A percentile compares a stretch with the other conserved stretches of the same genome.
Conservation (phyloP, 2,888 invertebrate genomes). For the Amblyteles armatorius region DNA sequence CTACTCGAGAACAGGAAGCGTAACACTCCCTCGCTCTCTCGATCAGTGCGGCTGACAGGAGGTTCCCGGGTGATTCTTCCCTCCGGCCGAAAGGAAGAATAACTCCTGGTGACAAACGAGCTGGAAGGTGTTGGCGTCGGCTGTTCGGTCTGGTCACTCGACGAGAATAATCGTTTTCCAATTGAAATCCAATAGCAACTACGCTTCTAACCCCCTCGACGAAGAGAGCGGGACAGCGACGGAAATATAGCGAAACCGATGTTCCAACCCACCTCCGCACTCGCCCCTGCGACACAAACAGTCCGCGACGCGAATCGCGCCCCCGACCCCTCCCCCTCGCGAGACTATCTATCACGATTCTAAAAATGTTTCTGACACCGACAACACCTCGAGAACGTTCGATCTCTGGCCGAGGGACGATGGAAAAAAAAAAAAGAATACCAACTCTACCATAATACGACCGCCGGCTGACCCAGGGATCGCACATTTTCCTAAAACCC, state of each 20-base stretch:
- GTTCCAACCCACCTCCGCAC: conserved; percentile 20
- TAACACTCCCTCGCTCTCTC: conserved; percentile 15
- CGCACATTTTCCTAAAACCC: conserved; percentile 25
- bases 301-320: conserved; percentile 45
- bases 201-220: conserved; percentile 49
- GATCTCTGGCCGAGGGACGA: conserved; percentile 40
- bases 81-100: conserved; percentile 36
- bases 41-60: conserved; percentile 65
- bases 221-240: conserved; percentile 29
- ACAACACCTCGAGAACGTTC: conserved; percentile 70
- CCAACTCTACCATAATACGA: conserved; percentile 53
- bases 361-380: conserved; percentile 80
- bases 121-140: conserved; percentile 63
- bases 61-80: conserved; percentile 25
- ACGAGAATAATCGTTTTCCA: conserved; percentile 84
- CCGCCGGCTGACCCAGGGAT: conserved; percentile 27
- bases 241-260: conserved; percentile 31
- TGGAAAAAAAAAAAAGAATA: conserved; percentile 53
- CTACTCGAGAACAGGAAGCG: neutral
- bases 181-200: conserved; percentile 83
- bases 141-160: conserved; percentile 77
- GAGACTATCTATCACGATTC: conserved; percentile 78
- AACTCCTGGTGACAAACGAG: conserved; percentile 75
- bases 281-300: neutral
- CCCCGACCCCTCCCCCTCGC: conserved; percentile 48